These are phyloP conservation scores for Serripes groenlandicus DNA, from an alignment of 2,888 invertebrate genomes.

Conservation along the genomic window DNA sequence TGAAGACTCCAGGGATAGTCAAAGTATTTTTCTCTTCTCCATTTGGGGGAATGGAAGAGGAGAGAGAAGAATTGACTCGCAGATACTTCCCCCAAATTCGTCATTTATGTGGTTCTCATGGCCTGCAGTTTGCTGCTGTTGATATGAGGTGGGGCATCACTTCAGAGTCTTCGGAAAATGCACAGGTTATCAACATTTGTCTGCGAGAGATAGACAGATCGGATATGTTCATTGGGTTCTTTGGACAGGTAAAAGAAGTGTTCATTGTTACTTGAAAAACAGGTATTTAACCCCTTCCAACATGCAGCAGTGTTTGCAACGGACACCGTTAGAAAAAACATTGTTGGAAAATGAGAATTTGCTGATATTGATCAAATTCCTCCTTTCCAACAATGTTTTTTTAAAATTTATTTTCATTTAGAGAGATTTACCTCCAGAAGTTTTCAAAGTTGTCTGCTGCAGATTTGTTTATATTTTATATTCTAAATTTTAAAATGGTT, in stretches of 20 bases:
- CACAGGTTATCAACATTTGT: slow-evolving; percentile 84
- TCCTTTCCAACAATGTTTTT: neutral
- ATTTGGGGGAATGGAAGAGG: slow-evolving; percentile 86
- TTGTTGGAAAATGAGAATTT: neutral
- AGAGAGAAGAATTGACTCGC: slow-evolving; percentile 84
- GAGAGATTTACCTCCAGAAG: no score
- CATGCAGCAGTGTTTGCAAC: no score
- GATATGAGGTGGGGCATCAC: slow-evolving; percentile 86
- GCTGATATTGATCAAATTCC: neutral
- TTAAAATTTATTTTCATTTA: neutral
- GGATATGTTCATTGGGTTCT: slow-evolving; percentile 84
- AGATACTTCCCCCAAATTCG: slow-evolving; percentile 83
- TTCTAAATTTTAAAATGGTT: no score
- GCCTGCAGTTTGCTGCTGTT: slow-evolving; percentile 83
- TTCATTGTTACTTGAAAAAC: neutral
- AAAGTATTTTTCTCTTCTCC: slow-evolving; percentile 85
- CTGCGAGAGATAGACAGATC: slow-evolving; percentile 84
- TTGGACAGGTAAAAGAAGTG: slow-evolving; percentile 79
- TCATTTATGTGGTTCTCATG: slow-evolving; percentile 78
- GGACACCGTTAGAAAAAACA: no score
- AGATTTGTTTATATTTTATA: no score
- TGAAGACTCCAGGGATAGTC: slow-evolving; percentile 76
- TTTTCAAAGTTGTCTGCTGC: no score
- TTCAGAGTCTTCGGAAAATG: slow-evolving; percentile 80
- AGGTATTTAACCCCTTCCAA: no score